Evolutionary conservation across 2,797 vertebrate genomes (phyloP), one percentile per base, ranked within the genome.

Genomic region (Halcyon badia): DNA sequence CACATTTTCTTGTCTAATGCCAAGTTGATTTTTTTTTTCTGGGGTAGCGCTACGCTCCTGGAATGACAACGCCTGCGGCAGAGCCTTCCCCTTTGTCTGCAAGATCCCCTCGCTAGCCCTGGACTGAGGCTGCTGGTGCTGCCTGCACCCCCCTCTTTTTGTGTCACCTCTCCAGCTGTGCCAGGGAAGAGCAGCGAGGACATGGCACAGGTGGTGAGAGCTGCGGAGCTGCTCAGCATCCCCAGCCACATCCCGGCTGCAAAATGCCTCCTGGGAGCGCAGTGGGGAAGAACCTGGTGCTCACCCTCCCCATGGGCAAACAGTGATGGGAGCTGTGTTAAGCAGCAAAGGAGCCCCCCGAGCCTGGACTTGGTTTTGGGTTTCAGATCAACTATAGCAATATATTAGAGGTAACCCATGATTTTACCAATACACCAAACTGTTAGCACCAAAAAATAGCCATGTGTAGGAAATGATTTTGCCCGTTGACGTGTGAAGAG

Each of bases 41-140:
- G 1, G 31, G 37, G 26, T 94, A 99, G 99, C 98, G 0, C 97
- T 99, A 83, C 98, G 98, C 83, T 99, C 98, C 54, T 99, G 98
- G 98, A 99, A 99, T 0, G 98, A 98, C 94, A 98, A 98, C n/a
- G 96, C 97, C 94, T 99, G 98, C 25, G 96, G 97, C 92, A 97
- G 94, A 83, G 96, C 98, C 91, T 99, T 98, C 87, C 98, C 98
- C 19, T 99, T 99, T 10, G 98, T 99, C 79, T 99, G 98, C 97
- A 99, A 99, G 97, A 98, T 98, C 77, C 98, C 98, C 2, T 98
- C 98, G 0, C 89, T 98, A 96, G 98, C 98, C 42, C 95, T 97
- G 76, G 97, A 97, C 48, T 98, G 96, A 97, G 85, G 56, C 89
- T 69, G 52, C 64, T 4, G 5, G 5, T 2, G 8, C 87, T 89